A percentile compares a stretch with the other conserved stretches of the same genome.
These are phyloP conservation scores for Calonectris borealis DNA, from an alignment of 2,113 vertebrate genomes.

Conservation along the genomic window DNA sequence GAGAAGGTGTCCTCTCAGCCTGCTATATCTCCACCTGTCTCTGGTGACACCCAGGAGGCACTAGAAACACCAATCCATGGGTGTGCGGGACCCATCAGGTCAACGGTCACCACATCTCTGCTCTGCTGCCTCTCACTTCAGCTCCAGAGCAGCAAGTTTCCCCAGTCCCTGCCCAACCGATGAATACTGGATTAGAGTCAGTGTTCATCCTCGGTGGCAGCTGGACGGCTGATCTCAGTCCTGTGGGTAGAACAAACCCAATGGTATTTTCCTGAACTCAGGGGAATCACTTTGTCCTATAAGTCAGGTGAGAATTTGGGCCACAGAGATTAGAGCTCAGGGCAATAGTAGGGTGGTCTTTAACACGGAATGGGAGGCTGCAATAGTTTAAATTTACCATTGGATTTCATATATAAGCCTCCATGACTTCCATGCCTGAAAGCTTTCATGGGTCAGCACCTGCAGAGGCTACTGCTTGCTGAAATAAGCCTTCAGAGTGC, in stretches of 20 bases:
- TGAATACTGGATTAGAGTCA: not conserved
- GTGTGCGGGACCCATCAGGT: not conserved
- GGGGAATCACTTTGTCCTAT: not conserved
- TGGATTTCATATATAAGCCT: not conserved
- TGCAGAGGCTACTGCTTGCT: not conserved
- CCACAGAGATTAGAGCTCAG: not conserved
- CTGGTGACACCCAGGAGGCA: not conserved
- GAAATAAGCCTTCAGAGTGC: not conserved
- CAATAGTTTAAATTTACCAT: not conserved
- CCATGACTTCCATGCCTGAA: not conserved
- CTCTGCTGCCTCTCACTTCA: not conserved
- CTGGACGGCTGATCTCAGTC: not conserved
- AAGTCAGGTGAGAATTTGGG: not conserved
- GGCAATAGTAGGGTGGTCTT: not conserved
- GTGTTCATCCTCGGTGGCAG: not conserved
- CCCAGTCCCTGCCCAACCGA: rapidly evolving
- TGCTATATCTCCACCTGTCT: rapidly evolving
- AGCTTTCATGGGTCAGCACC: conserved; percentile 3
- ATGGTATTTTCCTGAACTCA: not conserved
- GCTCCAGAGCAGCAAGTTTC: not conserved
- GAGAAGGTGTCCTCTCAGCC: not conserved
- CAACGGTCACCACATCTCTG: not conserved
- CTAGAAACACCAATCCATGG: not conserved
- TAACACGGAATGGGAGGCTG: not conserved
- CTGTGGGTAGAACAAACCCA: not conserved